Base-by-base conservation (phyloP, 2,797 vertebrate genomes). In the Discoglossus pictus region DNA sequence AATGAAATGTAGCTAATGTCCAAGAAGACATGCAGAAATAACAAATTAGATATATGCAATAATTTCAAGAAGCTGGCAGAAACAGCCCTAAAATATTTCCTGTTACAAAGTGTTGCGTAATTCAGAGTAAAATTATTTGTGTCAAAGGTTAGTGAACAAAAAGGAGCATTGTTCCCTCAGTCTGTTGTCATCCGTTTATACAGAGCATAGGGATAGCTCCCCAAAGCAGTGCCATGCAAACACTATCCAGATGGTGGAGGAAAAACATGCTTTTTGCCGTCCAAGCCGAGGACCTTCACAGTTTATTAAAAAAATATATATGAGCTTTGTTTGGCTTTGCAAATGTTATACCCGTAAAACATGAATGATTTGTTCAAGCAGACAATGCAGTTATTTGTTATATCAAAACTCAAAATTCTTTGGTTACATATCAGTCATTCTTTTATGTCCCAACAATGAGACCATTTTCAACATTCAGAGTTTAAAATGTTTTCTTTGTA, bases 91-190 rank as follows among this genome's bases (percentile, higher is more conserved):
- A 71, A 63, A 56, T 71, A 63, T 71, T 71, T 71, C 61, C 68
- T 71, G 68, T 71, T 71, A 64, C 60, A 71, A 43, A 64, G 59
- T 71, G 64, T 71, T 71, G 68, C 68, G 61, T 71, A 64, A 71
- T 50, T 58, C 60, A 15, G 36, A 71, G 44, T 59, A 56, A 63
- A 71, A 71, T 64, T 71, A 71, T 71, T 71, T 71, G 61, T 71
- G 61, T 71, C 36, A 64, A 71, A 63, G 68, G 53, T 70, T 71
- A 53, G 61, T 64, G 68, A 71, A 71, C 68, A 71, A 70, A 59
- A 71, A 48, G 61, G 50, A 58, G 61, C 44, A 63, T 64, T 71
- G 60, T 63, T 71, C 53, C 27, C 11, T 13, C n/a, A 71, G 52
- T 44, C 68, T 64, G 68, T 71, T 71, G 68, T 71, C 68, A 71